A percentile compares a stretch with the other conserved stretches of the same genome.
phyloP scores from a whole-genome alignment of 2,888 invertebrate genomes.

The Lasioglossum morio region DNA sequence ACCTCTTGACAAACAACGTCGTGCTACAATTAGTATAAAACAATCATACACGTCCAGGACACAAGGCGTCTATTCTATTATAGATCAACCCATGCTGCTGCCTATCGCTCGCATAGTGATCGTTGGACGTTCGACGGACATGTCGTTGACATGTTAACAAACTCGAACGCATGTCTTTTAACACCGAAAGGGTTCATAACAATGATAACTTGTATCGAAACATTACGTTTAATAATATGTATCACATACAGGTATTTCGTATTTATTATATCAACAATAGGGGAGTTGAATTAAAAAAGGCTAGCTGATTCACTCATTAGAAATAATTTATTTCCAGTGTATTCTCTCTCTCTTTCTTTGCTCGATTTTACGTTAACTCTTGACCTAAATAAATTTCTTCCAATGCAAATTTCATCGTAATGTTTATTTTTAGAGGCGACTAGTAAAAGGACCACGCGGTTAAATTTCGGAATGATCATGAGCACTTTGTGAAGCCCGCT shows the following conservation, averaged over 20 bases:
- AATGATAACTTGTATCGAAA: conserved; percentile 75
- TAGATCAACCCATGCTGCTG: conserved; percentile 47
- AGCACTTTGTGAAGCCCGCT: not conserved
- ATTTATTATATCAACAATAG: conserved; percentile 75
- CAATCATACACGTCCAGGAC: conserved; percentile 64
- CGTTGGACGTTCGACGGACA: not conserved
- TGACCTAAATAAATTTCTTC: not conserved
- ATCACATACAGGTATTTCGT: conserved; percentile 80
- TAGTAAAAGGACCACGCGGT: not conserved
- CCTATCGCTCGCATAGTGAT: conserved; percentile 3
- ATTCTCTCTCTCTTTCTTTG: conserved; percentile 5
- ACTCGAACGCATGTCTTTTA: conserved; percentile 1
- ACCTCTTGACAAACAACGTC: conserved; percentile 30
- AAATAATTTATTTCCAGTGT: conserved; percentile 63
- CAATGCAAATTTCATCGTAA: not conserved
- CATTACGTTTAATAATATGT: conserved; percentile 79
- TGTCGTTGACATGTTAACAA: conserved; percentile 5
- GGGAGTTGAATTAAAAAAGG: conserved; percentile 77
- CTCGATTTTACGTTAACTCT: not conserved
- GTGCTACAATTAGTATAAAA: conserved; percentile 45
- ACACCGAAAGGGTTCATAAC: conserved; percentile 59
- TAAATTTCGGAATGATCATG: not conserved
- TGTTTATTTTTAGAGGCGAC: conserved; percentile 3
- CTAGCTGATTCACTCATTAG: conserved; percentile 56
- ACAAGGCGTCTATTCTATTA: conserved; percentile 72